Percentiles rank a stretch among this genome's conserved stretches.
phyloP scores from a whole-genome alignment of 2,113 vertebrate genomes.

The Oxyruncus cristatus region DNA sequence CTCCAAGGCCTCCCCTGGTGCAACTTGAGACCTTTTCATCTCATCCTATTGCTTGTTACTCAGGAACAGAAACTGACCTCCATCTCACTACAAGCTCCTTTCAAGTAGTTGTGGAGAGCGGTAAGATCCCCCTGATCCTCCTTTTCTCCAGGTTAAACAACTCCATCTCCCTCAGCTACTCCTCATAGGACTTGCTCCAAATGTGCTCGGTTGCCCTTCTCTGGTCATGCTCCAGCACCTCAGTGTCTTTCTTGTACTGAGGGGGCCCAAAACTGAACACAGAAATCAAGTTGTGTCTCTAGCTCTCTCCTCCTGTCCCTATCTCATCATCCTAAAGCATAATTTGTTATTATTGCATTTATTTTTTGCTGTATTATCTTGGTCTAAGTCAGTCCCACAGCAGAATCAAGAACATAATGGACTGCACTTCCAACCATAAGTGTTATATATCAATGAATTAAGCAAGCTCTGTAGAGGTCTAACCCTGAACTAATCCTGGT shows the following conservation, averaged over 20 bases:
- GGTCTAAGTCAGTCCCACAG: neutral
- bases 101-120: neutral
- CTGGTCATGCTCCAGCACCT: neutral
- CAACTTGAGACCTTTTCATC: neutral
- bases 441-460: neutral
- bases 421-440: neutral
- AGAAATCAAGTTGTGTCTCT: neutral
- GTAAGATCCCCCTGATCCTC: neutral
- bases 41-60: neutral
- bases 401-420: neutral
- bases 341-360: neutral
- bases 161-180: neutral
- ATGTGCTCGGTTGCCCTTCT: neutral
- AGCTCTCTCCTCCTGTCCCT: neutral
- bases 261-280: neutral
- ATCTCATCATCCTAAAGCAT: neutral
- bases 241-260: neutral
- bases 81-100: neutral
- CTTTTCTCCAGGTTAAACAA: neutral
- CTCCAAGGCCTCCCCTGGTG: neutral
- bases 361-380: neutral
- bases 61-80: neutral
- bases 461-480: neutral
- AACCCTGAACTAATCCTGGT: neutral
- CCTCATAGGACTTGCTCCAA: neutral